Base-by-base conservation (phyloP, 2,113 vertebrate genomes). In the Balaenoptera acutorostrata region DNA sequence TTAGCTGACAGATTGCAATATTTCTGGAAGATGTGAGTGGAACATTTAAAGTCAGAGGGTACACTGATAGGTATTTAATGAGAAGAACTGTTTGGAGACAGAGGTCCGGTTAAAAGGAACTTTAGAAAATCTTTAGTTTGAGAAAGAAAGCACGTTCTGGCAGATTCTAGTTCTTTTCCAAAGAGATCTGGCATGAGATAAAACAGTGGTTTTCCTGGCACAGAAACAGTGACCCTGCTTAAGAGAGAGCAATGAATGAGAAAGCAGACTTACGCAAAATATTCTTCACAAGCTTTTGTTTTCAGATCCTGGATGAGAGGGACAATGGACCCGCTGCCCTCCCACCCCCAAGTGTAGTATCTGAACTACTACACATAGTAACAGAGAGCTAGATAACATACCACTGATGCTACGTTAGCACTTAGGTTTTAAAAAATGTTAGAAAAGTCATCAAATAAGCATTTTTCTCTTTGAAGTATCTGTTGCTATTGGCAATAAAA, bases 401-500 rank as follows among this genome's bases (percentile, higher is more conserved):
- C 2, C 14, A 31, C 31, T 27, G 46, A 77, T 52, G 44, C 8
- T 68, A 29, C 2, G 57, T 64, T 9, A 72, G 39, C 23, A 86
- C 57, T 96, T n/a, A 23, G 3, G 85, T 72, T 92, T n/a, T n/a
- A 46, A 27, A 72, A 71, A 44, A 4, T 46, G 4, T 72, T 63
- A 25, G 63, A 75, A 93, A 71, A 82, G 11, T 92, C 8, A 83
- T 36, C 21, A 93, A 66, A 44, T 66, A 17, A 75, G 29, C 29
- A 57, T 39, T 33, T 57, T 94, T 90, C 29, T 80, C 36, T 87
- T 55, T 77, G n/a, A 86, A 71, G 94, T 66, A 52, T 55, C 18
- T 77, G 25, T 59, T 78, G 36, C 2, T 72, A n/a, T 55, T 71
- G 44, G 72, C 66, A 95, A 83, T 84, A 66, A 97, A 90, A 80